These are phyloP conservation scores for Erpetoichthys calabaricus DNA, from an alignment of 2,797 vertebrate genomes.

Conservation along the genomic window DNA sequence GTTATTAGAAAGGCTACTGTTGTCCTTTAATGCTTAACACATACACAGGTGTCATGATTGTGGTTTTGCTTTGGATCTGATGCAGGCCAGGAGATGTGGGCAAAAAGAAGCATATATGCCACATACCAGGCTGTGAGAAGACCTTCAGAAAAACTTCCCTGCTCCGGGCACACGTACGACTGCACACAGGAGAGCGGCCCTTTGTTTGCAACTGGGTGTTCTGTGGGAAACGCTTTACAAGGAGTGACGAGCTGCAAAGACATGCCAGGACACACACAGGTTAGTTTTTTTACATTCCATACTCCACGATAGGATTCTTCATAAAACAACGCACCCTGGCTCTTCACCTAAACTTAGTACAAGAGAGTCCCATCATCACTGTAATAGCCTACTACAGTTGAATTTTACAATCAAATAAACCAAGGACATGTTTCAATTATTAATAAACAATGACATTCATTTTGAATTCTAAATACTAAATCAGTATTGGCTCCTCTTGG, in stretches of 20 bases:
- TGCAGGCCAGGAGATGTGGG: constrained; percentile 76
- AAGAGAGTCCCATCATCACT: too few species aligned
- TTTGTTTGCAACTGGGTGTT: constrained; percentile 94
- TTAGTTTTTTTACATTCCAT: constrained; percentile 24
- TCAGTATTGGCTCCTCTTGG: too few species aligned
- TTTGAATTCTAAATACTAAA: too few species aligned
- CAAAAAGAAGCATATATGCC: constrained; percentile 93
- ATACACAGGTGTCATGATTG: background rate
- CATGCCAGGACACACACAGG: constrained; percentile 92
- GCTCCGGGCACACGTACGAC: constrained; percentile 79
- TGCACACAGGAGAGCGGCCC: constrained; percentile 87
- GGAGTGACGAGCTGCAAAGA: constrained; percentile 85
- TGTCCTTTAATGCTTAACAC: too few species aligned
- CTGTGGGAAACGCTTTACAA: constrained; percentile 89
- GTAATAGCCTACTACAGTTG: too few species aligned
- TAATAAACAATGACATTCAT: too few species aligned
- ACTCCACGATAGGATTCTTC: background rate
- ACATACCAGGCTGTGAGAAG: constrained; percentile 84
- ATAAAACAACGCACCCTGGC: too few species aligned
- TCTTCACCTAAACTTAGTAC: too few species aligned
- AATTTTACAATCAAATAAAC: too few species aligned
- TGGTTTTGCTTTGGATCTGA: background rate
- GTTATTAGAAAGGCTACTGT: too few species aligned
- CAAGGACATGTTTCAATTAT: too few species aligned
- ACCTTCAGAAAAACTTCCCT: constrained; percentile 91